Evolutionary conservation across 2,888 invertebrate genomes (phyloP).

Genomic region (Furcula furcula): DNA sequence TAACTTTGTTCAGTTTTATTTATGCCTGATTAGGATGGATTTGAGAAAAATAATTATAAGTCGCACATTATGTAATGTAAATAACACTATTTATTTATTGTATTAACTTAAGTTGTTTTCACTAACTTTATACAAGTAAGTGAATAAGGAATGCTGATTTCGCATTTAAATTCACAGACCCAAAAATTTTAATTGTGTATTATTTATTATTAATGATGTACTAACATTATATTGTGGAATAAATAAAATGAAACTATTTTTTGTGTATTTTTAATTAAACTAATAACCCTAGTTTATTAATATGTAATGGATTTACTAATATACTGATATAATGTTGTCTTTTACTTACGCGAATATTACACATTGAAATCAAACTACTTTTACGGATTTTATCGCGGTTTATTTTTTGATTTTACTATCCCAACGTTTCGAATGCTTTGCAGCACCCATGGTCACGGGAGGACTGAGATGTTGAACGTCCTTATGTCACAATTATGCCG

Average conservation of each 20-base stretch:
- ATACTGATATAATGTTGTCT: too few relatives aligned
- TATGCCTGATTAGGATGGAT: too few relatives aligned
- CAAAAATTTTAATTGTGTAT: conserved; percentile 57
- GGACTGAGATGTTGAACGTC: too few relatives aligned
- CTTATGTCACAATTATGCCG: too few relatives aligned
- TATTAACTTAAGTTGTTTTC: conserved; percentile 43
- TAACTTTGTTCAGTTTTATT: too few relatives aligned
- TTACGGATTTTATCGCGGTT: too few relatives aligned
- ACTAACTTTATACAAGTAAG: conserved; percentile 72
- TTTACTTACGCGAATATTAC: too few relatives aligned
- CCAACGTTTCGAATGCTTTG: too few relatives aligned
- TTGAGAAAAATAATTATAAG: conserved; percentile 29
- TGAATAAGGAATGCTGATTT: conserved; percentile 51
- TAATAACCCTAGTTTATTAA: conserved; percentile 30
- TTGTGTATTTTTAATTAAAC: not conserved
- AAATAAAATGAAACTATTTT: conserved; percentile 51
- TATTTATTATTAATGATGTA: conserved; percentile 52
- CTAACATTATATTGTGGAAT: conserved; percentile 68
- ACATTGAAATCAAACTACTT: too few relatives aligned
- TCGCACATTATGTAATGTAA: conserved; percentile 49
- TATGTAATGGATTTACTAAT: not conserved
- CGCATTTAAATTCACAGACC: conserved; percentile 66
- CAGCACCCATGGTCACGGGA: too few relatives aligned
- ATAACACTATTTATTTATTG: conserved; percentile 62
- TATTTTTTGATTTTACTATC: too few relatives aligned